Evolutionary conservation across 1,140 invertebrate species (phyloP).

Genomic region (Condylostylus longicornis): DNA sequence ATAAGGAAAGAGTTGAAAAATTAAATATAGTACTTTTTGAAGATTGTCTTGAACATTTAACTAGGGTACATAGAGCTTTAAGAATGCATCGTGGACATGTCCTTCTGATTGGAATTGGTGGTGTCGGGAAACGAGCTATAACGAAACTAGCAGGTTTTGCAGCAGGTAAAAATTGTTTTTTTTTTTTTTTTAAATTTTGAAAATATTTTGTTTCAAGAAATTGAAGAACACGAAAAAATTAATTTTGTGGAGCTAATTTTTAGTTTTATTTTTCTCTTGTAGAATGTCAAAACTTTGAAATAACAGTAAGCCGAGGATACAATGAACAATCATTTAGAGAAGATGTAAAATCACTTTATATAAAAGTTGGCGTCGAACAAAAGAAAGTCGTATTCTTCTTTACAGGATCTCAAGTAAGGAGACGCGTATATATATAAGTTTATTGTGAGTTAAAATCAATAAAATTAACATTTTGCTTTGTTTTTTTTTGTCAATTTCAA

Average conservation of each 20-base stretch:
- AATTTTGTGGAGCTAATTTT: neutral
- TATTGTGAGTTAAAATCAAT: too few relatives aligned
- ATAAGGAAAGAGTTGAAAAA: slow-evolving; percentile 53
- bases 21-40: slow-evolving; percentile 76
- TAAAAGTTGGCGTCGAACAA: slow-evolving; percentile 52
- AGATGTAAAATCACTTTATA: slow-evolving; percentile 68
- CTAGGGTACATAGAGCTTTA: slow-evolving; percentile 64
- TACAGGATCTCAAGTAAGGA: slow-evolving; percentile 58
- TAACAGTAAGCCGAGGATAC: slow-evolving; percentile 66
- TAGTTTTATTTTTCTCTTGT: slow-evolving; percentile 2
- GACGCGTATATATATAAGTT: too few relatives aligned
- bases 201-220: neutral
- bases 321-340: slow-evolving; percentile 67
- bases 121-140: slow-evolving; percentile 66
- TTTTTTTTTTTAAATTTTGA: neutral
- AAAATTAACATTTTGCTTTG: too few relatives aligned
- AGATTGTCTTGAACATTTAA: slow-evolving; percentile 77
- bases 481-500: too few relatives aligned
- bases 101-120: slow-evolving; percentile 71
- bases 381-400: slow-evolving; percentile 72
- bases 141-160: slow-evolving; percentile 57
- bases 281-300: slow-evolving; percentile 66
- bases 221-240: neutral
- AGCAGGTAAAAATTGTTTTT: slow-evolving; percentile 36
- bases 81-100: slow-evolving; percentile 71